Percentiles rank a stretch among this genome's conserved stretches.
These are phyloP conservation scores for Serripes groenlandicus DNA, from an alignment of 2,888 invertebrate species.

Conservation along the genomic window DNA sequence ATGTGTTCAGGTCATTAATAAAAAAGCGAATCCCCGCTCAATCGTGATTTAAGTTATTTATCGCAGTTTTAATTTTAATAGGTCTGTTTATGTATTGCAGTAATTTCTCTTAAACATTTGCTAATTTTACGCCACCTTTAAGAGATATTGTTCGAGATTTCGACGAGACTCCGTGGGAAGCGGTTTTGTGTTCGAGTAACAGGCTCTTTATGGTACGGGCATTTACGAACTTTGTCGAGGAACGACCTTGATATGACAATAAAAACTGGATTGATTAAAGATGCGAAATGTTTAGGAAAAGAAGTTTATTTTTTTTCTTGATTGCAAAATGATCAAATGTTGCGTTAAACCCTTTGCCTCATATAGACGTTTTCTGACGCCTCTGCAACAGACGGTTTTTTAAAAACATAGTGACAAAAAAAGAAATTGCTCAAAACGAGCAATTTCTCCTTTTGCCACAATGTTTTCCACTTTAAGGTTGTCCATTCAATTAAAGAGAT, in stretches of 20 bases:
- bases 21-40: neutral
- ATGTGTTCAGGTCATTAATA: constrained; percentile 16
- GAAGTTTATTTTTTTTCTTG: neutral
- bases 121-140: constrained; percentile 25
- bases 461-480: too few relatives aligned
- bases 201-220: constrained; percentile 6
- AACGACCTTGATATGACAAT: constrained; percentile 9
- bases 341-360: neutral
- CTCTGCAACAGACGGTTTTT: neutral
- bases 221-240: constrained; percentile 1
- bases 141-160: neutral
- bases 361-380: neutral
- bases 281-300: neutral
- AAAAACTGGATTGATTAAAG: neutral
- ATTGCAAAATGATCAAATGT: neutral
- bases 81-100: neutral
- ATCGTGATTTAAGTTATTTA: constrained; percentile 10
- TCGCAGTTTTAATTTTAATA: constrained; percentile 17
- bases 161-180: constrained; percentile 2
- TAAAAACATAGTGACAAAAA: neutral
- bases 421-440: neutral
- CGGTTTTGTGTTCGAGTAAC: neutral
- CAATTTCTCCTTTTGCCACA: neutral
- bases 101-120: constrained; percentile 16
- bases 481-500: too few relatives aligned